Evolutionary conservation across 1,140 invertebrate genomes (phyloP).

Genomic region (Ridgeia piscesae): DNA sequence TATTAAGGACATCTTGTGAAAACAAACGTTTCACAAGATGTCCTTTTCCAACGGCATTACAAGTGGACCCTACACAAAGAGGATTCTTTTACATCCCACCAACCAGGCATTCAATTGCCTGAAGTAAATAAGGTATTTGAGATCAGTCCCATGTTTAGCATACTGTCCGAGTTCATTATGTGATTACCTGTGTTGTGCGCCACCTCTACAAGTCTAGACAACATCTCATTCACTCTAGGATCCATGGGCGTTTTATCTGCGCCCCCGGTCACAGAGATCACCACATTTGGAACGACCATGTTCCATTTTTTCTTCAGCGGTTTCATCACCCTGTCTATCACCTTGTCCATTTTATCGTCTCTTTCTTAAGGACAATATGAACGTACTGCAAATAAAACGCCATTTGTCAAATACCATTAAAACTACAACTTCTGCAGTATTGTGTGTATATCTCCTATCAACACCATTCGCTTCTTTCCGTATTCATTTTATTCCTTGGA

Average conservation of each 20-base stretch:
- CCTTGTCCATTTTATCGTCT: background rate
- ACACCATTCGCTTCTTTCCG: no score
- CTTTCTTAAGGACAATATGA: slow-evolving; percentile 19
- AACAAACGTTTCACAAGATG: no score
- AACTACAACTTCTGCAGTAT: no score
- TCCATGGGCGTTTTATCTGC: slow-evolving; percentile 58
- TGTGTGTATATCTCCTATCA: no score
- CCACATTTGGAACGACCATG: slow-evolving; percentile 54
- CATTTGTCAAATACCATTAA: background rate
- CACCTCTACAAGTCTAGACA: slow-evolving; percentile 57
- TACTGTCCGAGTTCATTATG: background rate
- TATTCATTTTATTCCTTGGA: no score
- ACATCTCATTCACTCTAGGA: slow-evolving; percentile 53
- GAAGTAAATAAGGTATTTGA: slow-evolving; percentile 21
- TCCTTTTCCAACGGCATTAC: no score
- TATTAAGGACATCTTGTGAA: no score
- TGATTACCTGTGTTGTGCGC: slow-evolving; percentile 50
- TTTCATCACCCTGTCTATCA: slow-evolving; percentile 26
- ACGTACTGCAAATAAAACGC: background rate
- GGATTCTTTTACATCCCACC: no score
- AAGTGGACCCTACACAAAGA: no score
- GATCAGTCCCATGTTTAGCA: background rate
- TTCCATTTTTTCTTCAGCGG: slow-evolving; percentile 55
- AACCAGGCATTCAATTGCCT: no score
- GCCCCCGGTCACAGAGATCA: slow-evolving; percentile 60